These are phyloP conservation scores for Struthidea cinerea DNA, from an alignment of 2,113 vertebrate genomes.

Conservation along the genomic window DNA sequence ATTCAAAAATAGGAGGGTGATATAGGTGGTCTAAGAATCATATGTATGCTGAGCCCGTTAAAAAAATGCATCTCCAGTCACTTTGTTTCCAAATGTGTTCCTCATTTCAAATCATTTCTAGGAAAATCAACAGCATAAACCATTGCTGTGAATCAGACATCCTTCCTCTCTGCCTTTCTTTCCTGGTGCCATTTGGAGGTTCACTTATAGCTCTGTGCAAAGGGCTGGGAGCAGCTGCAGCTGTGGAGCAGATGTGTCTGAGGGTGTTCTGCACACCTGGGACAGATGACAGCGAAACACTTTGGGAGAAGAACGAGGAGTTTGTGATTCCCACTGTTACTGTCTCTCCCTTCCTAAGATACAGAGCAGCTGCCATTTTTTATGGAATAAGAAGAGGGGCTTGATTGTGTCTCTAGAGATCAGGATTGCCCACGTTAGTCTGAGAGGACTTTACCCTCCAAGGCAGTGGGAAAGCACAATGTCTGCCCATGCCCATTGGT, in stretches of 20 bases:
- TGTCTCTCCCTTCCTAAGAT: not conserved
- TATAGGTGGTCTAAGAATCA: conserved; percentile 7
- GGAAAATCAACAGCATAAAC: not conserved
- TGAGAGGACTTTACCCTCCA: not conserved
- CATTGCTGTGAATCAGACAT: accelerated
- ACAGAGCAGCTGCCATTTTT: too few relatives aligned
- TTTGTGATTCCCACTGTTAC: accelerated
- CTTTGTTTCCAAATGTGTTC: not conserved
- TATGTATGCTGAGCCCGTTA: not conserved
- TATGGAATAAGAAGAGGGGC: not conserved
- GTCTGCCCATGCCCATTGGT: accelerated
- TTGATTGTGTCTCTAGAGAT: not conserved
- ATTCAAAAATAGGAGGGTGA: not conserved
- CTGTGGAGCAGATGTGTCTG: not conserved
- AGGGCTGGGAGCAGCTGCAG: not conserved
- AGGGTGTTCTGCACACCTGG: not conserved
- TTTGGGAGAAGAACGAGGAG: too few relatives aligned
- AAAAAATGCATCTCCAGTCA: not conserved
- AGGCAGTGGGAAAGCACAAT: not conserved
- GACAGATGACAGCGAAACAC: accelerated
- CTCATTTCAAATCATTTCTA: not conserved
- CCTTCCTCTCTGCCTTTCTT: not conserved
- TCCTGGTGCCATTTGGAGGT: not conserved
- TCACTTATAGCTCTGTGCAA: not conserved
- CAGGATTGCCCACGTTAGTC: not conserved